phyloP scores from a whole-genome alignment of 2,113 vertebrate genomes.

The Rattus rattus region DNA sequence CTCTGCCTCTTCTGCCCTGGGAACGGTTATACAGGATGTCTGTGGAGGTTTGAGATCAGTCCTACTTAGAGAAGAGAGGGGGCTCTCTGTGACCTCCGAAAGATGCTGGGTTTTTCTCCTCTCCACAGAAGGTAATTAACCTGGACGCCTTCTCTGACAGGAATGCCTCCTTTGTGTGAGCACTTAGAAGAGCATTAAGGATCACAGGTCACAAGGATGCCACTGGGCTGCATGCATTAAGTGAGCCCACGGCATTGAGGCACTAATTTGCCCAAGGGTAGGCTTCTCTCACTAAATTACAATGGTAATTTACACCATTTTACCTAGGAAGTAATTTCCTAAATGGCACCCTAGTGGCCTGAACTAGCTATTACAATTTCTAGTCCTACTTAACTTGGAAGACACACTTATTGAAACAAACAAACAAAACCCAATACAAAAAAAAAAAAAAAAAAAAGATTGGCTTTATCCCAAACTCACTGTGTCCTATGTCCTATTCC shows the following conservation, averaged over 20 bases:
- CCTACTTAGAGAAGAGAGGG: neutral
- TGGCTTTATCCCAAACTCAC: neutral
- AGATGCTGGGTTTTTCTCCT: neutral
- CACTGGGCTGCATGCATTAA: neutral
- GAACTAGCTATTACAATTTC: constrained; percentile 15
- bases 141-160: neutral
- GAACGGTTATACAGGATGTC: neutral
- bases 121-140: neutral
- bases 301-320: constrained; percentile 35
- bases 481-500: neutral
- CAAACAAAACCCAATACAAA: neutral
- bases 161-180: neutral
- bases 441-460: neutral
- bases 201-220: constrained; percentile 28
- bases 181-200: constrained; percentile 1
- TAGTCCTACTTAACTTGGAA: neutral
- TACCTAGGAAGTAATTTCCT: constrained; percentile 59
- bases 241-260: neutral
- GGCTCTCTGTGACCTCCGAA: neutral
- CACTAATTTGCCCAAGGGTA: constrained; percentile 35
- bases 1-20: neutral
- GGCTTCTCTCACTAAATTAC: constrained; percentile 62
- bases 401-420: neutral
- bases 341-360: constrained; percentile 51
- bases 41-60: neutral